These are phyloP conservation scores for Xenopus laevis DNA, from an alignment of 2,113 vertebrate genomes.

Conservation along the genomic window DNA sequence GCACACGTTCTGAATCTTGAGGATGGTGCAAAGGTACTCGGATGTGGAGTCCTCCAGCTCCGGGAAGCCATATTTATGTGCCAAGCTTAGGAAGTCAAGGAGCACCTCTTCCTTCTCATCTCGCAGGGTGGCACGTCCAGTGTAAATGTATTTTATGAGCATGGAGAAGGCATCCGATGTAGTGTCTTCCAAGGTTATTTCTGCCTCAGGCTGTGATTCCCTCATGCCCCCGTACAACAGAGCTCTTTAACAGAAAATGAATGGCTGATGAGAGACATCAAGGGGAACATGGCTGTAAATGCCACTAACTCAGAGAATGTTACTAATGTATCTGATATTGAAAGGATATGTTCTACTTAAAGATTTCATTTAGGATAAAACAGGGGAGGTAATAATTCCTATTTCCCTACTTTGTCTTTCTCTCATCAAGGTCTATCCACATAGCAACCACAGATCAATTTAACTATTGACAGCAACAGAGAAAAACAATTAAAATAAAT, in stretches of 20 bases:
- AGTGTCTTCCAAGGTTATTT: slow-evolving; percentile 90
- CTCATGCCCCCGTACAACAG: slow-evolving; percentile 93
- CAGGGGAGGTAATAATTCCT: too few relatives aligned
- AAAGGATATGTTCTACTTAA: too few relatives aligned
- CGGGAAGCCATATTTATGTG: slow-evolving; percentile 94
- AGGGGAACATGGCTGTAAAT: too few relatives aligned
- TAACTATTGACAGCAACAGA: too few relatives aligned
- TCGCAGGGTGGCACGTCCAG: slow-evolving; percentile 86
- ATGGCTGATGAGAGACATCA: too few relatives aligned
- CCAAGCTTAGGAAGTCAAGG: slow-evolving; percentile 90
- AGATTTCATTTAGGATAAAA: too few relatives aligned
- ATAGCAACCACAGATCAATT: too few relatives aligned
- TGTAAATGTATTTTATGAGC: slow-evolving; percentile 94
- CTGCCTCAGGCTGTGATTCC: slow-evolving; percentile 91
- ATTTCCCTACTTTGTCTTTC: too few relatives aligned
- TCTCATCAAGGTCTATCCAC: too few relatives aligned
- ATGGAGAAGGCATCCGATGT: slow-evolving; percentile 92
- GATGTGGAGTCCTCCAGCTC: slow-evolving; percentile 93
- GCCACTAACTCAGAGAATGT: too few relatives aligned
- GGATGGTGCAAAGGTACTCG: slow-evolving; percentile 91
- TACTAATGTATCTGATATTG: too few relatives aligned
- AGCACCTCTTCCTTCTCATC: slow-evolving; percentile 91
- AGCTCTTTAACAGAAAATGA: slow-evolving; percentile 65
- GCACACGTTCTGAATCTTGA: slow-evolving; percentile 92
- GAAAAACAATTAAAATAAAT: too few relatives aligned